Percentiles rank a stretch among this genome's conserved stretches.
Conservation (phyloP, 92 coral and sea anemone species). For the Porites rus region DNA sequence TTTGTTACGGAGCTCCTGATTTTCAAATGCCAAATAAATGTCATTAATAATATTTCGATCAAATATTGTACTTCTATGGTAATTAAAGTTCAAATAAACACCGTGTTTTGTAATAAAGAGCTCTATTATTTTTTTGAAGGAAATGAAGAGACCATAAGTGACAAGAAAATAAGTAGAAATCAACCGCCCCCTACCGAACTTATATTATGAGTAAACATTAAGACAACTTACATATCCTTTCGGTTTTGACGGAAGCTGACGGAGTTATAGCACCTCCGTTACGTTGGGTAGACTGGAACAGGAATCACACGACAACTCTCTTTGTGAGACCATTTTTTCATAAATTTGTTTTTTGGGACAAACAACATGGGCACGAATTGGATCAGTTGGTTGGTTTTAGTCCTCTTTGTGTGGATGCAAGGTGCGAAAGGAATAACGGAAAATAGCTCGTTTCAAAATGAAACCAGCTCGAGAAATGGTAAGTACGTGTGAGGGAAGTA, state of each 20-base stretch:
- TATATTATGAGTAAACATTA: background rate
- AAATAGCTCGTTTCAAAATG: background rate
- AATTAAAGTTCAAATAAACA: background rate
- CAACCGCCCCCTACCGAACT: background rate
- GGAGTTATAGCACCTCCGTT: background rate
- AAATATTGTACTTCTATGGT: background rate
- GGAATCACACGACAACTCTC: background rate
- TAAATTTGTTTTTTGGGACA: background rate
- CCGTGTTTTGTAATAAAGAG: background rate
- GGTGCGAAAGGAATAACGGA: background rate
- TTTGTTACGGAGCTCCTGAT: too few species aligned
- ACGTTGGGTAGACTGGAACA: background rate
- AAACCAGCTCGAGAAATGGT: background rate
- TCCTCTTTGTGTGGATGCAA: background rate
- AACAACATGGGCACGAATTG: background rate
- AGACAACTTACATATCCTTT: background rate
- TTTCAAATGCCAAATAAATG: too few species aligned
- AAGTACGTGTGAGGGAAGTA: background rate
- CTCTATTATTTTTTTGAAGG: background rate
- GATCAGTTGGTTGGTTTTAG: background rate
- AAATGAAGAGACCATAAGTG: background rate
- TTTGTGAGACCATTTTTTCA: background rate
- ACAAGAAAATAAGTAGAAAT: background rate
- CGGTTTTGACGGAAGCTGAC: too few species aligned
- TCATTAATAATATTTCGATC: background rate